Evolutionary conservation across 2,888 invertebrate species (phyloP).

Genomic region (Cinara cedri): DNA sequence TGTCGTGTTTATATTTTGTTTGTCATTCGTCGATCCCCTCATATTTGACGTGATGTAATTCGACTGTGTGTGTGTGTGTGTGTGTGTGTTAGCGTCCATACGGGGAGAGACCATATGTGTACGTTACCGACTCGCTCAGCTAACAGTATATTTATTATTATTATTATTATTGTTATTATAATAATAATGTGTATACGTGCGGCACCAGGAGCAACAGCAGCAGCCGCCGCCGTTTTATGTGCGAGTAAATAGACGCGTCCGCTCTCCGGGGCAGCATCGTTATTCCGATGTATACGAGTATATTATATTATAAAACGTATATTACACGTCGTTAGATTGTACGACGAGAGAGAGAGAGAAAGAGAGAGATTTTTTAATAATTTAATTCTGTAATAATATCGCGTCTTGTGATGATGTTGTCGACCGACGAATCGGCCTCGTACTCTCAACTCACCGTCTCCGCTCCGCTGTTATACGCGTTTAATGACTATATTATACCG

Average conservation of each 20-base stretch:
- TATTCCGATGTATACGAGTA: no score
- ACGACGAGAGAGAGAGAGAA: no score
- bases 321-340: background rate
- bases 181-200: background rate
- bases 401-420: background rate
- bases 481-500: no score
- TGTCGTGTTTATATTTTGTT: constrained; percentile 35
- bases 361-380: background rate
- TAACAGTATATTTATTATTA: background rate
- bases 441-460: no score
- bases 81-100: background rate
- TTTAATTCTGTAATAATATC: background rate
- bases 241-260: constrained; percentile 16
- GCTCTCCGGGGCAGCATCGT: background rate
- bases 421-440: no score
- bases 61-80: background rate
- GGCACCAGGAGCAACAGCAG: no score
- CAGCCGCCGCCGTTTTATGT: background rate
- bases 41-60: constrained; percentile 32
- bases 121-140: background rate
- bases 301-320: background rate
- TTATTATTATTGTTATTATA: no score
- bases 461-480: no score
- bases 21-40: constrained; percentile 28
- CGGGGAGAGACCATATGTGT: no score